These are phyloP conservation scores for Rhopalosiphum maidis DNA, from an alignment of 1,140 invertebrate genomes.

Conservation along the genomic window DNA sequence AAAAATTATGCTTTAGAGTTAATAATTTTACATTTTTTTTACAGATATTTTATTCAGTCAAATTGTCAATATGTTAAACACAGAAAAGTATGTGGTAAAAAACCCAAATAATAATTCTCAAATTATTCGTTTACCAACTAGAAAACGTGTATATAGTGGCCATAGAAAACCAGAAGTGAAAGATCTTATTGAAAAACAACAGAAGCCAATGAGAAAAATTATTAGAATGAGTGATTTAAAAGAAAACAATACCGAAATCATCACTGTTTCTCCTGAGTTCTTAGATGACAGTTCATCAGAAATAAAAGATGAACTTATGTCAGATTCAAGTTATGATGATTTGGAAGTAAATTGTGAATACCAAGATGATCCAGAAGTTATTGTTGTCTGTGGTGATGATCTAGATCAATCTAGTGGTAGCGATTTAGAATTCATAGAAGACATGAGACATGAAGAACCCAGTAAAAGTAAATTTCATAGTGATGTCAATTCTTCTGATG, in stretches of 20 bases:
- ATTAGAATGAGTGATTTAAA: conserved; percentile 38
- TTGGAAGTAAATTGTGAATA: neutral
- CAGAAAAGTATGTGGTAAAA: conserved; percentile 13
- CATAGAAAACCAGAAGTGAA: neutral
- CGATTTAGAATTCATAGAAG: conserved; percentile 36
- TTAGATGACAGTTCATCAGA: conserved; percentile 25
- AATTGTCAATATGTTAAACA: neutral
- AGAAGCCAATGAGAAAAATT: conserved; percentile 20
- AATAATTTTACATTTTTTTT: neutral
- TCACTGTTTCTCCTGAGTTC: conserved; percentile 44
- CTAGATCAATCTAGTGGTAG: conserved; percentile 42
- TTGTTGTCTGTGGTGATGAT: conserved; percentile 37
- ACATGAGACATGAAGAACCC: neutral
- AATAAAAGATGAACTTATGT: neutral
- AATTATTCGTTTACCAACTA: conserved; percentile 12
- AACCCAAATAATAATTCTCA: neutral
- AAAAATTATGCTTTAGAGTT: neutral
- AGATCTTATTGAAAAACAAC: conserved; percentile 26
- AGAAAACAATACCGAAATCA: conserved; percentile 52
- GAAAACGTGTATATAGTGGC: neutral
- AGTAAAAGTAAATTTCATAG: conserved; percentile 17
- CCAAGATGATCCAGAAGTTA: conserved; percentile 38
- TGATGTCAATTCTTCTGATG: conserved; percentile 34
- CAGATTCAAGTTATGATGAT: conserved; percentile 46
- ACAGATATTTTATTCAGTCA: neutral